Evolutionary conservation across 2,797 vertebrate species (phyloP).

Genomic region (Diplodus sargus): DNA sequence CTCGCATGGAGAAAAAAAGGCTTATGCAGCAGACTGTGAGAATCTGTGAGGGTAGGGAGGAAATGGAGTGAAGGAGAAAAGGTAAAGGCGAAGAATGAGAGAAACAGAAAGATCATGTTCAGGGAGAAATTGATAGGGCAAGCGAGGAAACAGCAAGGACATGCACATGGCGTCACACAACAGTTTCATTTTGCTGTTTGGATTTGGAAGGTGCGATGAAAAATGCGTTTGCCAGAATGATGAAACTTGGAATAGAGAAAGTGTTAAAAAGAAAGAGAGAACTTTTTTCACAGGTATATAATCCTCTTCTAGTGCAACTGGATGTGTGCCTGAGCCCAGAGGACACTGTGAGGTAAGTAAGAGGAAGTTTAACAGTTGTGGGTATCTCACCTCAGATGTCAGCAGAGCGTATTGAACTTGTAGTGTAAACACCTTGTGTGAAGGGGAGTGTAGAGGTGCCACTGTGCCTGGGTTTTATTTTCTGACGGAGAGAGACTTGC

Average conservation of each 20-base stretch:
- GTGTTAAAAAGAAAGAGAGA: not conserved
- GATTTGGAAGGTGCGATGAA: slow-evolving; percentile 16
- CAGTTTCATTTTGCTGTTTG: slow-evolving; percentile 12
- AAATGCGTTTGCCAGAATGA: not conserved
- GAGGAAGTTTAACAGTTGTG: slow-evolving; percentile 9
- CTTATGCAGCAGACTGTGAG: slow-evolving; percentile 78
- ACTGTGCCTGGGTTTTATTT: not conserved
- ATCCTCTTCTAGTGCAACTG: not conserved
- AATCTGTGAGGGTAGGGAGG: slow-evolving; percentile 67
- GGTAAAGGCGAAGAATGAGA: slow-evolving; percentile 57
- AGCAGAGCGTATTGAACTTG: slow-evolving; percentile 29
- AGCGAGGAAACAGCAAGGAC: slow-evolving; percentile 30
- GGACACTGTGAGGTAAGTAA: not conserved
- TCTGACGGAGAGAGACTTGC: not conserved
- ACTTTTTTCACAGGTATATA: not conserved
- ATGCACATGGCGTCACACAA: not conserved
- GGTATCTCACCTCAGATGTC: slow-evolving; percentile 30
- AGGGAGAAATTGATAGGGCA: slow-evolving; percentile 47
- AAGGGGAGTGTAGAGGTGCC: slow-evolving; percentile 35
- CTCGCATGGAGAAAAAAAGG: slow-evolving; percentile 56
- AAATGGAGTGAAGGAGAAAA: slow-evolving; percentile 62
- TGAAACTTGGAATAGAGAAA: not conserved
- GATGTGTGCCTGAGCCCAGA: not conserved
- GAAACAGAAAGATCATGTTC: slow-evolving; percentile 25
- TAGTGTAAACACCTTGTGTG: slow-evolving; percentile 27